Evolutionary conservation across 2,113 vertebrate species (phyloP).

Genomic region (Sphyrna mokarran): DNA sequence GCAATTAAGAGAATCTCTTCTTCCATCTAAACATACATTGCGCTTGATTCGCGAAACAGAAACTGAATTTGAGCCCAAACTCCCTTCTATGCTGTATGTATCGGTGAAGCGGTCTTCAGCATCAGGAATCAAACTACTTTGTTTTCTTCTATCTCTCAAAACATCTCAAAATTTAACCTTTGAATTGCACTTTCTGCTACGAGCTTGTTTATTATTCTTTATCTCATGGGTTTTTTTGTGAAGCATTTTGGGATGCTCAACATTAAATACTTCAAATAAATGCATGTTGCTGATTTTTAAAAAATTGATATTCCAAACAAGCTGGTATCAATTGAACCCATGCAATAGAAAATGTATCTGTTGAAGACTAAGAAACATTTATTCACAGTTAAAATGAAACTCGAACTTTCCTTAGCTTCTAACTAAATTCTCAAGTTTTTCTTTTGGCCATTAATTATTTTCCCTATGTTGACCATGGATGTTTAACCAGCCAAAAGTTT

Average conservation of each 20-base stretch:
- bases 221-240: neutral
- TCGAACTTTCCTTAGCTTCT: neutral
- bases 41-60: neutral
- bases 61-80: neutral
- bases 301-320: neutral
- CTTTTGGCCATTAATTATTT: neutral
- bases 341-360: neutral
- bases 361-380: neutral
- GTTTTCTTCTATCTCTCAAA: no score
- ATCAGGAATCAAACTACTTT: neutral
- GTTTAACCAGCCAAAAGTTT: no score
- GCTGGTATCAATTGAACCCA: neutral
- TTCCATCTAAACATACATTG: neutral
- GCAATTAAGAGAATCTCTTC: neutral
- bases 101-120: neutral
- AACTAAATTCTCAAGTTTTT: neutral
- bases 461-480: neutral
- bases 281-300: neutral
- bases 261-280: neutral
- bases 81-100: no score
- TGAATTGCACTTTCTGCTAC: neutral
- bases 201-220: neutral
- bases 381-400: neutral
- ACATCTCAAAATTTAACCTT: neutral
- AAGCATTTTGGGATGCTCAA: neutral